Evolutionary conservation across 2,888 invertebrate genomes (phyloP), one percentile per base, ranked within the genome.

Genomic region (Ellobium chinense): DNA sequence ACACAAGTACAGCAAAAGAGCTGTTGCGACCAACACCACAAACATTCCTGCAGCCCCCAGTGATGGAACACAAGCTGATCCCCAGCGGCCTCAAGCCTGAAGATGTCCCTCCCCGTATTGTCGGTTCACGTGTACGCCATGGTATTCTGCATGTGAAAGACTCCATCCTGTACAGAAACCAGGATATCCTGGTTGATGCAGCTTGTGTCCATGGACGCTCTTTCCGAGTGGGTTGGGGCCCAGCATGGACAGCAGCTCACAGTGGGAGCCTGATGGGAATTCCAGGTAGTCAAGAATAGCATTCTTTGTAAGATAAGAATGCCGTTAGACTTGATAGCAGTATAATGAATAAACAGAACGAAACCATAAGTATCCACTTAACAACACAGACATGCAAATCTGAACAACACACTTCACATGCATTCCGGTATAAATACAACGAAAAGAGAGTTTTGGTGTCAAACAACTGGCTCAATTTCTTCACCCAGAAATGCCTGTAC

Each of bases 151-250:
- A 89, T 5, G 85, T 89, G 0, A 82, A 75, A n/a, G 86, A 92
- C 24, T 92, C 93, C 2, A 75, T 90, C 58, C 68, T 91, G 79
- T 87, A 87, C 79, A 82, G 85, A 24, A 91, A 90, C 66, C 91
- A 92, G 78, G 70, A 86, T 18, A 75, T 90, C 60, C 24, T 92
- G 24, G 87, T 89, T 29, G 94, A 94, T 88, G 89, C 91, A n/a
- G 93, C 90, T 1, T 89, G 91, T 65, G 92, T 92, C 80, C 92
- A 91, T 90, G 93, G 92, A 0, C 88, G 93, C 0, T 90, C 95
- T 82, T 95, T 95, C 83, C 95, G 96, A 89, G 95, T 95, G 0
- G 96, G 96, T 0, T 97, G 97, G 95, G 96, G 95, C 0, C 95
- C 95, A 0, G 94, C 95, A 21, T 94, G 95, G 86, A 94, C 94